Evolutionary conservation across 2,797 vertebrate genomes (phyloP).

Genomic region (Anguilla obscura): DNA sequence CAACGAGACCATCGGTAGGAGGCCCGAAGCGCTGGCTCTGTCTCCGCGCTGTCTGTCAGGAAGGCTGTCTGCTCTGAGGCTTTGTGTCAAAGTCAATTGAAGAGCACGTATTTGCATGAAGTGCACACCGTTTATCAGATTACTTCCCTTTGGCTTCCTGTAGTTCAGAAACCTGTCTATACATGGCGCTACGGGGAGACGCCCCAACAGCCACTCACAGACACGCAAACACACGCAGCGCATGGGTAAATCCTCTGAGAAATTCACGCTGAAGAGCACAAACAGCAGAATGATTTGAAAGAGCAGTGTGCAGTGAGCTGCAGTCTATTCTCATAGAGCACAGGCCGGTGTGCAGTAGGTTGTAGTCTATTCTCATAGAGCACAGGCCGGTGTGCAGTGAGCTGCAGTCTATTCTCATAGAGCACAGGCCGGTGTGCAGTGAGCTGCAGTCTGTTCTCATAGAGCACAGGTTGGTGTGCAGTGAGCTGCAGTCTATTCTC

Average conservation of each 20-base stretch:
- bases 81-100: background rate
- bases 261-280: background rate
- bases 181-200: background rate
- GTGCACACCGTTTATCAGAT: background rate
- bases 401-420: too few relatives aligned
- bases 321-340: background rate
- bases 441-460: too few relatives aligned
- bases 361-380: too few relatives aligned
- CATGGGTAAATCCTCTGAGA: background rate
- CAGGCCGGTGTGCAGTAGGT: background rate
- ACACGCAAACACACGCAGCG: background rate
- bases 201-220: background rate
- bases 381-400: too few relatives aligned
- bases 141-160: background rate
- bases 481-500: too few relatives aligned
- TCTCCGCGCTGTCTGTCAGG: background rate
- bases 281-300: background rate
- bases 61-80: background rate
- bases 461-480: too few relatives aligned
- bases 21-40: background rate
- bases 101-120: background rate
- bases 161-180: background rate
- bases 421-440: too few relatives aligned
- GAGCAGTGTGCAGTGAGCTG: background rate
- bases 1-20: slow-evolving; percentile 56